Evolutionary conservation across 2,797 vertebrate genomes (phyloP).

Genomic region (Leptatherina wallacei): DNA sequence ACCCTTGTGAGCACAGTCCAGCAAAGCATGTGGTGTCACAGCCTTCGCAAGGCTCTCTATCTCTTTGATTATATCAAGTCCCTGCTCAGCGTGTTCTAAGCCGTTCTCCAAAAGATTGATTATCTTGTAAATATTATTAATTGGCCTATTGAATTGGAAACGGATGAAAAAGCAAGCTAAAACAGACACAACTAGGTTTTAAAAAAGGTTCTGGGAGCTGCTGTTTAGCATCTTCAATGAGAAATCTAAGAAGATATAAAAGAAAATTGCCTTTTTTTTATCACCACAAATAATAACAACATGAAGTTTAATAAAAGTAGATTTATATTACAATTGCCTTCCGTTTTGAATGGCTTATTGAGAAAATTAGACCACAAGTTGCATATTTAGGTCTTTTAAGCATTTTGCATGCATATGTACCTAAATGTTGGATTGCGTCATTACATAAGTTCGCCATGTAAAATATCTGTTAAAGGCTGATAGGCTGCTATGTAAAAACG

Average conservation of each 20-base stretch:
- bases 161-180: not conserved
- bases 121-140: not conserved
- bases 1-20: conserved; percentile 64
- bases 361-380: not conserved
- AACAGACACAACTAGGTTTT: not conserved
- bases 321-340: not conserved
- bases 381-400: not conserved
- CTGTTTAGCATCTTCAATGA: not conserved
- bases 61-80: conserved; percentile 40
- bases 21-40: conserved; percentile 58
- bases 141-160: not conserved
- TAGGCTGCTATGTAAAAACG: not conserved
- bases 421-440: not conserved
- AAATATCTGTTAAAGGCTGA: not conserved
- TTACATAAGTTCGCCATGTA: not conserved
- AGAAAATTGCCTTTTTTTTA: no score
- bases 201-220: not conserved
- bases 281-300: no score
- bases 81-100: conserved; percentile 8
- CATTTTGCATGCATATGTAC: not conserved
- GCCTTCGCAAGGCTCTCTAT: conserved; percentile 18
- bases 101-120: not conserved
- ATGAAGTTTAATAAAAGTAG: no score
- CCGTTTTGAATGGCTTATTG: not conserved
- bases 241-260: not conserved